Conservation (phyloP, 2,113 vertebrate genomes). For the Reinhardtius hippoglossoides region DNA sequence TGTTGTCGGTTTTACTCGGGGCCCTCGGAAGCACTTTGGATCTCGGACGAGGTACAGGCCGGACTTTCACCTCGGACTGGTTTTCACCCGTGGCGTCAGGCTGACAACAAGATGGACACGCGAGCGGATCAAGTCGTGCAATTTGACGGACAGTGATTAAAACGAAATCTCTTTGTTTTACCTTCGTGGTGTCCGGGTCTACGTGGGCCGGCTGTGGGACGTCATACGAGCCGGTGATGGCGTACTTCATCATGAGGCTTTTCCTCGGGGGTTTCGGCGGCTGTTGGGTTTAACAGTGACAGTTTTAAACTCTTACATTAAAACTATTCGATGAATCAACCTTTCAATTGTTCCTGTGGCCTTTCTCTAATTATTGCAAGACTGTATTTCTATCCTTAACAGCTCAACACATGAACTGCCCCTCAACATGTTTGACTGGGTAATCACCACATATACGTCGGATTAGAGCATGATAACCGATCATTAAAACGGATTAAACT, state of each 20-base stretch:
- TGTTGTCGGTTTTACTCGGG: background rate
- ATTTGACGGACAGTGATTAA: background rate
- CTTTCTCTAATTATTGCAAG: too few species aligned
- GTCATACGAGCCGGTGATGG: background rate
- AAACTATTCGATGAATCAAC: background rate
- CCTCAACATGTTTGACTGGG: too few species aligned
- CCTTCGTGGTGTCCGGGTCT: constrained; percentile 34
- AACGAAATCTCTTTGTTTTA: constrained; percentile 8
- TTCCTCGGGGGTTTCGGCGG: background rate
- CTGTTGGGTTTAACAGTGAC: constrained; percentile 11
- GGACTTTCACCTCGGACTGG: constrained; percentile 13
- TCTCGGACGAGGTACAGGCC: constrained; percentile 44
- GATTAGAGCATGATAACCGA: background rate
- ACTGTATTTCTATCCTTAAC: too few species aligned
- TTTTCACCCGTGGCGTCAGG: background rate
- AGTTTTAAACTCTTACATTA: background rate
- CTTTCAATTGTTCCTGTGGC: too few species aligned
- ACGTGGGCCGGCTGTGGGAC: background rate
- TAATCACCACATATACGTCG: too few species aligned
- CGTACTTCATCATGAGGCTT: background rate
- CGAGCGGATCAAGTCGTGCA: background rate
- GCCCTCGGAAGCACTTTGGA: background rate
- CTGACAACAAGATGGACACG: background rate
- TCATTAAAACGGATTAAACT: too few species aligned
- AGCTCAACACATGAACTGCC: too few species aligned